Evolutionary conservation across 1,140 invertebrate genomes (phyloP).

Genomic region (Drosophila baimaii): DNA sequence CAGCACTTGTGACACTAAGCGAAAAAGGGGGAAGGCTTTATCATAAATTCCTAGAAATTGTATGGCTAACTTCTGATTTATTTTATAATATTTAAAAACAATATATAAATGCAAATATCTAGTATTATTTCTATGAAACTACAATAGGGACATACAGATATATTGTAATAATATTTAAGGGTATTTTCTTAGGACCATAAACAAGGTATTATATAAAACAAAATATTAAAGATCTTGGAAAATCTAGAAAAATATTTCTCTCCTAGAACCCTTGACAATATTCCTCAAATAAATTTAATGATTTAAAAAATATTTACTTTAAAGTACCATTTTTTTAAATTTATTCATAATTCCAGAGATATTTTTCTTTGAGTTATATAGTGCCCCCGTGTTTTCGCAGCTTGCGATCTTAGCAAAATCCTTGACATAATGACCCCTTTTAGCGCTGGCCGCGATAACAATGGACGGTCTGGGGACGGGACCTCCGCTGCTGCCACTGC

Average conservation of each 20-base stretch:
- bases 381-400: conserved; percentile 1
- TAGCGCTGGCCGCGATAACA: conserved; percentile 75
- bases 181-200: not conserved
- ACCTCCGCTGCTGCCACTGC: conserved; percentile 42
- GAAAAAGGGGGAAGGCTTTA: not conserved
- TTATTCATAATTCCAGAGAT: rapidly evolving
- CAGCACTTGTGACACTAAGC: conserved; percentile 9
- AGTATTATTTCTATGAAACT: not conserved
- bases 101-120: not conserved
- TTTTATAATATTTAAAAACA: too few species aligned
- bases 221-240: too few species aligned
- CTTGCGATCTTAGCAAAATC: conserved; percentile 56
- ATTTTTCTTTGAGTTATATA: not conserved
- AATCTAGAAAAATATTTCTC: not conserved
- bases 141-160: too few species aligned
- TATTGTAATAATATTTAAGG: not conserved
- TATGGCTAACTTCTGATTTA: too few species aligned
- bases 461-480: conserved; percentile 52
- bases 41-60: too few species aligned
- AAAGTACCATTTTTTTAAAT: not conserved
- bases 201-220: not conserved
- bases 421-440: conserved; percentile 83
- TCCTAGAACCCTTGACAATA: too few species aligned
- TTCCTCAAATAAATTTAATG: not conserved
- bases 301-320: not conserved